These are phyloP conservation scores for Jaculus jaculus DNA, from an alignment of 2,113 vertebrate species.

Conservation along the genomic window DNA sequence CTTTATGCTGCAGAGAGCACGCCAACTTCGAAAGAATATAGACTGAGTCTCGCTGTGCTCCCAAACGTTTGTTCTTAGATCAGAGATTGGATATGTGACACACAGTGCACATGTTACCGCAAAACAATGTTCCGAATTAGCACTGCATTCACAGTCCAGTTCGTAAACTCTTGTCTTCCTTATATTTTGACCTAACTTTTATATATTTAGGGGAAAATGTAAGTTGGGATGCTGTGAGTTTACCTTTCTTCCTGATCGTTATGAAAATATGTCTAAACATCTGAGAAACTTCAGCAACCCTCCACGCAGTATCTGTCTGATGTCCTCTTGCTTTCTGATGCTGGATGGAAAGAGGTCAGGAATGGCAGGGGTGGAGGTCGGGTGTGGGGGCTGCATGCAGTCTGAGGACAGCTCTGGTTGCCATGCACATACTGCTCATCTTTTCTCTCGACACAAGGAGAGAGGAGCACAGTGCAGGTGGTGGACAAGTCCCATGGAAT, in stretches of 20 bases:
- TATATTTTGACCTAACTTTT: background rate
- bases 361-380: background rate
- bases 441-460: background rate
- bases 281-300: background rate
- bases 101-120: background rate
- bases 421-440: background rate
- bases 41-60: background rate
- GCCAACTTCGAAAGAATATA: background rate
- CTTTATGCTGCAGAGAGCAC: background rate
- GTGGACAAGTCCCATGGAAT: background rate
- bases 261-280: background rate
- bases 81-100: background rate
- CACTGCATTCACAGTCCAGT: background rate
- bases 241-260: background rate
- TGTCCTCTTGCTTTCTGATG: background rate
- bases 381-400: background rate
- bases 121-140: background rate
- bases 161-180: background rate
- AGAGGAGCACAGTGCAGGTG: background rate
- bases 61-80: background rate
- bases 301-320: background rate
- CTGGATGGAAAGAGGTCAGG: background rate
- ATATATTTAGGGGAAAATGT: background rate
- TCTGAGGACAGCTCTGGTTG: background rate
- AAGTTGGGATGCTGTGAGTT: background rate